These are phyloP conservation scores for Dichetophora obliterata DNA, from an alignment of 2,888 invertebrate genomes.

Conservation along the genomic window DNA sequence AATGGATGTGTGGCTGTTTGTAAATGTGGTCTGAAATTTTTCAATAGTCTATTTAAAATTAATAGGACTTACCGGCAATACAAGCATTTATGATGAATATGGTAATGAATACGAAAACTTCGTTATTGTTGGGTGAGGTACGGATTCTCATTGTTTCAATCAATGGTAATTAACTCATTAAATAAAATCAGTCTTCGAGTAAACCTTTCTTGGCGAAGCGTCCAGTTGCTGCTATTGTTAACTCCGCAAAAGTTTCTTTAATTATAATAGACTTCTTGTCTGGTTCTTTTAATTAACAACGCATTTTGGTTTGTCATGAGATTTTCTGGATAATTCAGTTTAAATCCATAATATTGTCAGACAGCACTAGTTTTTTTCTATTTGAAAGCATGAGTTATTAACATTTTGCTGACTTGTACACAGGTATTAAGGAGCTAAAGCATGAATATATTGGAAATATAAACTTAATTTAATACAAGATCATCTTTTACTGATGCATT, in stretches of 20 bases:
- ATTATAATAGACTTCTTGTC: neutral
- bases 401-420: no score
- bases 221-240: no score
- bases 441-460: no score
- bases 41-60: no score
- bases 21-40: no score
- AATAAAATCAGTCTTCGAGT: conserved; percentile 64
- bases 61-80: conserved; percentile 67
- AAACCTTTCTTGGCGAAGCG: conserved; percentile 29
- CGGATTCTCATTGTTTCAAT: conserved; percentile 6
- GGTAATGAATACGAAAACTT: conserved; percentile 67
- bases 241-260: no score
- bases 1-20: no score
- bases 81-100: conserved; percentile 68
- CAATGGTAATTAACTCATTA: neutral
- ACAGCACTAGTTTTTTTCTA: neutral
- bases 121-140: conserved; percentile 43
- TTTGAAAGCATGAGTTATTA: neutral
- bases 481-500: no score
- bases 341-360: neutral
- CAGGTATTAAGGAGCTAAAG: no score
- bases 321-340: neutral
- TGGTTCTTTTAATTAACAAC: neutral
- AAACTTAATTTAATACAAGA: no score
- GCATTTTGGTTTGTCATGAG: neutral